Evolutionary conservation across 2,888 invertebrate species (phyloP).

Genomic region (Heteropelma amictum): DNA sequence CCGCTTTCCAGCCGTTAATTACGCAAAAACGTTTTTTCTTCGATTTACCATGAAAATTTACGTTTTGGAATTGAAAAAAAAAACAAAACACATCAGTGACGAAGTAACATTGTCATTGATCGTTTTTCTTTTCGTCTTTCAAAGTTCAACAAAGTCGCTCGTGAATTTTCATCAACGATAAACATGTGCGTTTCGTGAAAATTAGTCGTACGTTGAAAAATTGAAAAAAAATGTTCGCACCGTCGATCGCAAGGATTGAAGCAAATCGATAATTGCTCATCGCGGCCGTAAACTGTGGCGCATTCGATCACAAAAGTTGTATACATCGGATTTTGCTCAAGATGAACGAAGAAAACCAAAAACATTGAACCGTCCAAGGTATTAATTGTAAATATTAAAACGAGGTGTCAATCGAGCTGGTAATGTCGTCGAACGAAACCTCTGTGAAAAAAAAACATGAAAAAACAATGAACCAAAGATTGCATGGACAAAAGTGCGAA

Average conservation of each 20-base stretch:
- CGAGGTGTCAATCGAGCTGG: not conserved
- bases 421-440: not conserved
- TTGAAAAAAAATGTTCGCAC: no score
- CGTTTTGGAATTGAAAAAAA: not conserved
- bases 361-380: slow-evolving; percentile 24
- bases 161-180: no score
- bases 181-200: no score
- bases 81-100: no score
- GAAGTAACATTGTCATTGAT: no score
- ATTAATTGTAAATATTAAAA: slow-evolving; percentile 47
- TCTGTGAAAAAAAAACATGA: not conserved
- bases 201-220: no score
- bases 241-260: not conserved
- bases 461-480: slow-evolving; percentile 9
- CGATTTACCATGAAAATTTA: not conserved
- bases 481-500: not conserved
- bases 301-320: not conserved
- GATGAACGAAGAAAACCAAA: slow-evolving; percentile 3
- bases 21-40: not conserved
- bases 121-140: no score
- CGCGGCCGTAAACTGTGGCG: no score
- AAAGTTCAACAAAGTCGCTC: no score
- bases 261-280: no score
- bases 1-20: not conserved
- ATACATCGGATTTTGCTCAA: slow-evolving; percentile 28